Evolutionary conservation across 2,888 invertebrate species (phyloP).

Genomic region (Priocnemis perturbator): DNA sequence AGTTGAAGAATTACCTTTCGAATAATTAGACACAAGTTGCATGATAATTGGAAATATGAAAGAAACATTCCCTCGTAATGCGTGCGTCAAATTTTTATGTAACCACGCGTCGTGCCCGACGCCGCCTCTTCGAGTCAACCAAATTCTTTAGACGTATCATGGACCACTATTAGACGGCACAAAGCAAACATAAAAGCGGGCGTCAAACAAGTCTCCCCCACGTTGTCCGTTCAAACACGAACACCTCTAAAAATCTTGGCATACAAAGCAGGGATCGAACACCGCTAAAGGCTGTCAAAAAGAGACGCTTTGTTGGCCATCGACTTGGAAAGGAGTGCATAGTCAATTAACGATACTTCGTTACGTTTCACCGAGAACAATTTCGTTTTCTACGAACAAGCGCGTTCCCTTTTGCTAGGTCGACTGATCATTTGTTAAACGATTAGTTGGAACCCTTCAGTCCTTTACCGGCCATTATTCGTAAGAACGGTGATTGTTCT

Average conservation of each 20-base stretch:
- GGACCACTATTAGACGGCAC: conserved; percentile 15
- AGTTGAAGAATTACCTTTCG: too few relatives aligned
- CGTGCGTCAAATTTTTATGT: too few relatives aligned
- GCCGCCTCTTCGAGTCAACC: too few relatives aligned
- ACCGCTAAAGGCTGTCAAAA: neutral
- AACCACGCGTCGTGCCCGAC: too few relatives aligned
- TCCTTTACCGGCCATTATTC: conserved; percentile 7
- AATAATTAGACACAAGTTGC: too few relatives aligned
- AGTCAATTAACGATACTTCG: neutral
- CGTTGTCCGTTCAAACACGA: conserved; percentile 22
- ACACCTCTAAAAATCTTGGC: conserved; percentile 28
- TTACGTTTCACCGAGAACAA: neutral
- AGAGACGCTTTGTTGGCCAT: neutral
- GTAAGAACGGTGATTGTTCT: conserved; percentile 16
- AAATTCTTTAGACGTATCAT: too few relatives aligned
- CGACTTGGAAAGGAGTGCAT: neutral
- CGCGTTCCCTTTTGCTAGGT: too few relatives aligned
- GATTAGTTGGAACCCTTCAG: too few relatives aligned
- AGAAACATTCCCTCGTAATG: too few relatives aligned
- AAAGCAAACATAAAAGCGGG: conserved; percentile 39
- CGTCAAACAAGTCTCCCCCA: conserved; percentile 27
- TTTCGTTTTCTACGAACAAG: too few relatives aligned
- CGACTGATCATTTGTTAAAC: too few relatives aligned
- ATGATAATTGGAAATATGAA: too few relatives aligned
- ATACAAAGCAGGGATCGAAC: conserved; percentile 10